Conservation (phyloP, 2,888 invertebrate genomes). For the Ctenicera cuprea region DNA sequence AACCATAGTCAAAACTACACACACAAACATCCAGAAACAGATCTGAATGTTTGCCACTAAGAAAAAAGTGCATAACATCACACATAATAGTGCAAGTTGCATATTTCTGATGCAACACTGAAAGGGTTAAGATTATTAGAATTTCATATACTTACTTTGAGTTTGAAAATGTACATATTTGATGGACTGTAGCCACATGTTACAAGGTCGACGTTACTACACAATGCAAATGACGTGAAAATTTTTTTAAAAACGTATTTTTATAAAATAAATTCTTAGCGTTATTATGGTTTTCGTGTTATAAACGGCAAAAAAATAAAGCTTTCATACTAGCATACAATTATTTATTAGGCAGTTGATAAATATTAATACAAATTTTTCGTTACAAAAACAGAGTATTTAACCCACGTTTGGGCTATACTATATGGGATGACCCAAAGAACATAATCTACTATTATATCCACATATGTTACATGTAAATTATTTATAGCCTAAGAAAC, state of each 20-base stretch:
- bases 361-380: conserved; percentile 70
- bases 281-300: too few relatives aligned
- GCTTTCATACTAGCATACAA: conserved; percentile 63
- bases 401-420: conserved; percentile 59
- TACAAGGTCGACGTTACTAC: too few relatives aligned
- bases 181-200: too few relatives aligned
- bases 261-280: too few relatives aligned
- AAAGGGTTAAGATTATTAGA: too few relatives aligned
- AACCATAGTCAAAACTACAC: conserved; percentile 83
- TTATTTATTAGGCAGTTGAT: conserved; percentile 70
- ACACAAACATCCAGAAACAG: conserved; percentile 86
- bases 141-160: too few relatives aligned
- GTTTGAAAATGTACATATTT: too few relatives aligned
- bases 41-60: conserved; percentile 86
- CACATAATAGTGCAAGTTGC: conserved; percentile 83
- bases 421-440: conserved; percentile 61
- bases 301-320: neutral
- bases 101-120: too few relatives aligned
- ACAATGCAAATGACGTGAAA: too few relatives aligned
- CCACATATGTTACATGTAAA: conserved; percentile 73
- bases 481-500: conserved; percentile 69
- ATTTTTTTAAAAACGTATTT: too few relatives aligned
- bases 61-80: conserved; percentile 85
- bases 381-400: conserved; percentile 69
- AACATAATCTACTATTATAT: conserved; percentile 70